Base-by-base conservation (phyloP, 1,140 invertebrate species). In the Lucilia cuprina region DNA sequence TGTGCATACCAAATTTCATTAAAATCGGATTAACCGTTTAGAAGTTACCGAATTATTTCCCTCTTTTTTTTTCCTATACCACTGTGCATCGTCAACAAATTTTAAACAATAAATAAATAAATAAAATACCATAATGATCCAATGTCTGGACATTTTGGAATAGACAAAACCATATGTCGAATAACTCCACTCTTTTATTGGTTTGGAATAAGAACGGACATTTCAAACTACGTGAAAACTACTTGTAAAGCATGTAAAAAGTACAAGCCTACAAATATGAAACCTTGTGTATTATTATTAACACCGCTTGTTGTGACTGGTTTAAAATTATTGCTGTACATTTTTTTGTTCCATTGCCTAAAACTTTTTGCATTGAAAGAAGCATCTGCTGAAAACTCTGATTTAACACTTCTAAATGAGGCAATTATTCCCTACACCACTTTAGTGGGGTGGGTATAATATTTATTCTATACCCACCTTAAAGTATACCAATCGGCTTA, bases 71-170 rank as follows among this genome's bases (percentile, higher is more conserved):
- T n/a, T n/a, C n/a, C n/a, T 25, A 84, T 87, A 19, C 80, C 80
- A 4, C 25, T 25, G 5, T 30, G 8, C 21, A 30, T 84, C 87
- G 21, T 30, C 60, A 60, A 70, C 80, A 30, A 25, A 70, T 84
- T 82, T 7, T 78, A 87, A 2, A 19, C 88, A n/a, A n/a, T n/a
- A n/a, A n/a, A n/a, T n/a, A n/a, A n/a, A n/a, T n/a, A n/a, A n/a
- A n/a, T n/a, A n/a, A 13, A 25, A 21, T 88, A 86, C 82, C 89
- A 90, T 60, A 86, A 89, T 65, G 82, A 85, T 8, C 74, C 86
- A 17, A 84, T 77, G 2, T 86, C 88, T 50, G 88, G 86, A 21
- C 87, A 91, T 84, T 90, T 84, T 83, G 87, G 87, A 14, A 83
- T 85, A 10, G 86, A 90, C 1, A 85, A 86, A 41, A 41, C 35